Base-by-base conservation (phyloP, 2,113 vertebrate species). In the Phalacrocorax pelagicus region DNA sequence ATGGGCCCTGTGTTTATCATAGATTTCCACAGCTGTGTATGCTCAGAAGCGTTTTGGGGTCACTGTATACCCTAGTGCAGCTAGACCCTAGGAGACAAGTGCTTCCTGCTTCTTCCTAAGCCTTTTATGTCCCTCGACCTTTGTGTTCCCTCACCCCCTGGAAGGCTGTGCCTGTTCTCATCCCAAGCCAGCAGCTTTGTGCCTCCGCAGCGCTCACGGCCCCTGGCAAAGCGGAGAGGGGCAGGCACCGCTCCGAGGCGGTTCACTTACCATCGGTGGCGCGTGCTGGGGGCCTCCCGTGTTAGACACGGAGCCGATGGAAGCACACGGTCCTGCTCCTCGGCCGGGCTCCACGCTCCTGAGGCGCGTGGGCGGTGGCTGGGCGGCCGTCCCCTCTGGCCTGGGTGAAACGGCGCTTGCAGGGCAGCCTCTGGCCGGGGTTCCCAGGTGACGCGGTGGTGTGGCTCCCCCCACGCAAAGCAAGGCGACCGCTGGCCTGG, bases 361-460 rank as follows among this genome's bases (percentile, higher is more conserved):
- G 38, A 34, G 55, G 46, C 1, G 5, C 1, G 2, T 0, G 5
- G 8, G 6, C 13, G 5, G 55, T 2, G 54, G 44, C 17, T 3
- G 10, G 8, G n/a, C 3, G 30, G 23, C 13, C 2, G 20, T n/a
- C 4, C 15, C 2, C 2, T 32, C 15, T 17, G 66, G 29, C 27
- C 14, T 11, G 40, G 42, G 34, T 14, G 51, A 30, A 12, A 15
- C 5, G 1, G n/a, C 1, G 5, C 26, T 12, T 7, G 79, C 4
- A 3, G n/a, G 29, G 11, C 5, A 0, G 40, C 5, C 19, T 57
- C 40, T 13, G 44, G 22, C 16, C 23, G 8, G 55, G 29, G 27
- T 8, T 49, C n/a, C 40, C 10, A 4, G n/a, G 27, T 57, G 12
- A 23, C 2, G 6, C 0, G 12, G 29, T 3, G 27, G 14, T 14